These are phyloP conservation scores for Pangasius sanitwongsei DNA, from an alignment of 2,797 vertebrate genomes.

Conservation along the genomic window DNA sequence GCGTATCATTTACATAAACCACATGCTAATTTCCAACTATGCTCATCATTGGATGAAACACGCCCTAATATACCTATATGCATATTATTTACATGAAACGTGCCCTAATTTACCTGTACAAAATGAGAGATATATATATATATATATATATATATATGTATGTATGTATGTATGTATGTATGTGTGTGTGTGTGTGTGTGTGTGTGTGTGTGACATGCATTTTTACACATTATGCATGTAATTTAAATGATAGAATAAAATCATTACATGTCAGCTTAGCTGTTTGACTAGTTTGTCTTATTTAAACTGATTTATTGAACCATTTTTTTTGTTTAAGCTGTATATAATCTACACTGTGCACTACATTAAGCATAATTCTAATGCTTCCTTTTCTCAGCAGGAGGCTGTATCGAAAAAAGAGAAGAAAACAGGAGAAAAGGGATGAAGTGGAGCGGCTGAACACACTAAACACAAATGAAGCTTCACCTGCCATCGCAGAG, in stretches of 20 bases:
- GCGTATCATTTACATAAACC: background rate
- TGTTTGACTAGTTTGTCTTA: background rate
- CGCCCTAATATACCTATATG: background rate
- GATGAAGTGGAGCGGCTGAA: conserved; percentile 70
- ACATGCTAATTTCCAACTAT: background rate
- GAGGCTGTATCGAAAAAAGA: conserved; percentile 65
- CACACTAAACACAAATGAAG: conserved; percentile 60
- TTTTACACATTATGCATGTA: background rate
- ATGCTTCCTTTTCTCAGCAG: conserved; percentile 58
- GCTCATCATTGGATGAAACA: background rate
- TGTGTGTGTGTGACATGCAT: background rate
- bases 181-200: too few relatives aligned
- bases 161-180: too few relatives aligned
- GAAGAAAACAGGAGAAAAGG: conserved; percentile 56
- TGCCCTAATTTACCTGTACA: background rate
- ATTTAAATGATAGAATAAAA: background rate
- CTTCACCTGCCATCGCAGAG: conserved; percentile 44
- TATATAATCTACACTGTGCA: background rate
- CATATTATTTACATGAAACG: background rate
- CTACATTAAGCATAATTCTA: background rate
- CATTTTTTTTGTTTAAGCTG: background rate
- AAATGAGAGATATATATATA: too few relatives aligned
- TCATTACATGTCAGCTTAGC: background rate
- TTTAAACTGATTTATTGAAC: background rate
- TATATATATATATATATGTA: too few relatives aligned